Conservation (phyloP, 2,797 vertebrate genomes). For the Bufotes viridis region DNA sequence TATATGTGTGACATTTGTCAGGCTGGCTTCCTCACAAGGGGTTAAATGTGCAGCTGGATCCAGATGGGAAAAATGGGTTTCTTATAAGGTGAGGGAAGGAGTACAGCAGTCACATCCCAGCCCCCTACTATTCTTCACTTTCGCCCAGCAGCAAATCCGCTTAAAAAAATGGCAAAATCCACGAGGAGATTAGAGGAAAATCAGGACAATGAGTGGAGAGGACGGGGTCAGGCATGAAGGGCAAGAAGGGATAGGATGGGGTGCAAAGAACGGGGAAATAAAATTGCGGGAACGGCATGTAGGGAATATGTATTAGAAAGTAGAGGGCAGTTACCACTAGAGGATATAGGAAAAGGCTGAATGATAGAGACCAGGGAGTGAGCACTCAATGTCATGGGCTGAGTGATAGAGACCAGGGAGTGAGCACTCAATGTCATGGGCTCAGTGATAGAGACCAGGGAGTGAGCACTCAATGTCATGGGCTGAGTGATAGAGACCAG, state of each 20-base stretch:
- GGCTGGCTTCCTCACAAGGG: neutral
- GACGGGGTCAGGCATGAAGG: too few relatives aligned
- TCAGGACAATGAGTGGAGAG: neutral
- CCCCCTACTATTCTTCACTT: neutral
- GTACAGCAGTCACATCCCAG: neutral
- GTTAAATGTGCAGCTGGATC: neutral
- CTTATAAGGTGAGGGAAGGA: neutral
- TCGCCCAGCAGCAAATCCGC: neutral
- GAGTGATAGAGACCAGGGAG: too few relatives aligned
- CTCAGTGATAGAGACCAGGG: too few relatives aligned
- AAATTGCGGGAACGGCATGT: neutral
- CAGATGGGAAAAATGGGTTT: neutral
- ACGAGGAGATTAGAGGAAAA: conserved; percentile 2
- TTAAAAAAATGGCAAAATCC: neutral
- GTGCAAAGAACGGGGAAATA: too few relatives aligned
- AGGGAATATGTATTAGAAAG: neutral
- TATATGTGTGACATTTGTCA: conserved; percentile 37
- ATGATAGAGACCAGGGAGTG: neutral
- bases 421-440: too few relatives aligned
- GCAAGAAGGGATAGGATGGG: neutral
- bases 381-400: too few relatives aligned
- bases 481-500: too few relatives aligned
- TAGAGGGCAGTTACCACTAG: neutral
- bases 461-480: too few relatives aligned
- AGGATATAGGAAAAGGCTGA: too few relatives aligned